Conservation (phyloP, 2,113 vertebrate species). For the Eurystomus gularis region DNA sequence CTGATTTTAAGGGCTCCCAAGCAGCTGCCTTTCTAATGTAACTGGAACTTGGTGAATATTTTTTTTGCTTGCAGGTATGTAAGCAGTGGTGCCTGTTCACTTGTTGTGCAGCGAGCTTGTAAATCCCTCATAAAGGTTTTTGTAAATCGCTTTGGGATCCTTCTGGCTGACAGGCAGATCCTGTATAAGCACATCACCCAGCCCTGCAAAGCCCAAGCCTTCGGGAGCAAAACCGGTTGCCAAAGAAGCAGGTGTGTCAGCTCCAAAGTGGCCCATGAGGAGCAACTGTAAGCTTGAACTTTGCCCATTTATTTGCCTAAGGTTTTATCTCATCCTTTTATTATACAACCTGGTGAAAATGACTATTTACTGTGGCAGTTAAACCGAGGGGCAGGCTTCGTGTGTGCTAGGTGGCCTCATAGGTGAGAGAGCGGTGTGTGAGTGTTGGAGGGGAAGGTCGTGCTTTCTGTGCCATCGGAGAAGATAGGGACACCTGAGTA, state of each 20-base stretch:
- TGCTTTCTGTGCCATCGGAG: not conserved
- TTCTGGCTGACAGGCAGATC: not conserved
- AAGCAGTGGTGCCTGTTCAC: not conserved
- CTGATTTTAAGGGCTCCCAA: not conserved
- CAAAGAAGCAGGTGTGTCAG: conserved; percentile 62
- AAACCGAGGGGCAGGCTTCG: not conserved
- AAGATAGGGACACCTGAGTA: conserved; percentile 13
- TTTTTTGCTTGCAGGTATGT: not conserved
- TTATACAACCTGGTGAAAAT: conserved; percentile 8
- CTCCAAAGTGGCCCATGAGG: not conserved
- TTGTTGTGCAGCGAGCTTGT: not conserved
- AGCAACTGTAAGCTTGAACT: conserved; percentile 67
- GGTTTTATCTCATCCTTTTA: conserved; percentile 66
- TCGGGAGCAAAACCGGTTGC: conserved; percentile 18
- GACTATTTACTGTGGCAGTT: not conserved
- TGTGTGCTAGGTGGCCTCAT: not conserved
- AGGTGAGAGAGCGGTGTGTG: rapidly evolving
- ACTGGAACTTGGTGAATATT: not conserved
- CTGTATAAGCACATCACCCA: not conserved
- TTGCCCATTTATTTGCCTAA: conserved; percentile 62
- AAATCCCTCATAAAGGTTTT: not conserved
- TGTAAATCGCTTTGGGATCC: not conserved
- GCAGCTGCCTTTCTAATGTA: not conserved
- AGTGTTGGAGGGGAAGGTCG: rapidly evolving
- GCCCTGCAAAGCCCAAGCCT: conserved; percentile 24